Evolutionary conservation across 2,888 invertebrate genomes (phyloP), one percentile per base, ranked within the genome.

Genomic region (Psylliodes chrysocephalus): DNA sequence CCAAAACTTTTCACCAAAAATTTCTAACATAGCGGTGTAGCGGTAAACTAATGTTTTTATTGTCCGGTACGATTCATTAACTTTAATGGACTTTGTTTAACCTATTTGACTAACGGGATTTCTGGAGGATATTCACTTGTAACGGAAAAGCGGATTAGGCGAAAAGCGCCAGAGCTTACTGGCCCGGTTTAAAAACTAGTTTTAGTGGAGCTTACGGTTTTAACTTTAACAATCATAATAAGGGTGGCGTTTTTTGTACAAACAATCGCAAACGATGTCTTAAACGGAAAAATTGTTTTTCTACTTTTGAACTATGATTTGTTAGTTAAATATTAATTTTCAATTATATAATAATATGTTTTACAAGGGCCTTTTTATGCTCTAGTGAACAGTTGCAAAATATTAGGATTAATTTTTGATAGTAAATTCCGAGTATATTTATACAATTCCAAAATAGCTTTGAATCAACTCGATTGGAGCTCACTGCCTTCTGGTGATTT

Each of bases 21-120:
- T 35, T 12, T 14, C 14, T 2, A 42, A 42, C 42, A 10, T 10
- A 17, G 18, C 18, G n/a, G n/a, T 6, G 7, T 12, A 2, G 35
- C 35, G 35, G 46, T 22, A 46, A 49, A 49, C 28, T 49, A 49
- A 49, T 30, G 28, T 54, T 42, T 42, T 54, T 54, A 53, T 53
- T 40, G 49, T 59, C 28, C 35, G 28, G 15, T 28, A 38, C 44
- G 38, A 40, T 59, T 59, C 47, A 59, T 59, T 59, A 59, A 40
- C 59, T 49, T 35, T 57, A 57, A 57, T 57, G 57, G 57, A 57
- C 47, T 57, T 47, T 57, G 57, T 47, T 57, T 57, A 57, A 57
- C 57, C 47, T 49, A 59, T 59, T 59, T 49, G 49, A 59, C 59
- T 59, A 59, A 59, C 59, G 40, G 49, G 49, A 59, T 49, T 42